Percentiles rank a stretch among this genome's conserved stretches.
These are phyloP conservation scores for Zele albiditarsus DNA, from an alignment of 2,888 invertebrate genomes.

Conservation along the genomic window DNA sequence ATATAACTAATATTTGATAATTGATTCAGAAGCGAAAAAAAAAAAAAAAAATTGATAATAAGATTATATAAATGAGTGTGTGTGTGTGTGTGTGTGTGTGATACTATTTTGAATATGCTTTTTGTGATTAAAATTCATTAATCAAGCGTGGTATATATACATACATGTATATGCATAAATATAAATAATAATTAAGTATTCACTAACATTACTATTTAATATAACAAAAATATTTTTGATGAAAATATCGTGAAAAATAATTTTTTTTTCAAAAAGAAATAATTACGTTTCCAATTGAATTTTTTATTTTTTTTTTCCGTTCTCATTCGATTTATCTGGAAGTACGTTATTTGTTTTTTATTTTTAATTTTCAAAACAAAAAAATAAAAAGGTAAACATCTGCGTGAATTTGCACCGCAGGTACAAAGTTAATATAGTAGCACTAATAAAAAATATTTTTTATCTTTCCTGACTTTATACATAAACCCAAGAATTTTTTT, in stretches of 20 bases:
- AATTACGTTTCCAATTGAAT: no score
- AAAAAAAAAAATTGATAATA: neutral
- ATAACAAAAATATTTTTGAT: neutral
- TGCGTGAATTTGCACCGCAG: conserved; percentile 51
- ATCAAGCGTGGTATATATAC: neutral
- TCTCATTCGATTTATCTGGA: no score
- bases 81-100: neutral
- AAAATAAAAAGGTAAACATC: conserved; percentile 11
- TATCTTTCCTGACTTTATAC: conserved; percentile 23
- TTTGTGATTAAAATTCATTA: neutral
- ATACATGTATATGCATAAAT: neutral
- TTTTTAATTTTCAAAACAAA: conserved; percentile 10
- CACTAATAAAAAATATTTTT: neutral
- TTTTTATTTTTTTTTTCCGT: neutral
- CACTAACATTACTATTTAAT: neutral
- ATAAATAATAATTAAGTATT: neutral
- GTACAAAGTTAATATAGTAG: conserved; percentile 46
- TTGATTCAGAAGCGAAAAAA: neutral
- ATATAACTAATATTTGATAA: neutral
- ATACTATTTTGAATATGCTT: neutral
- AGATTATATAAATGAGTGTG: neutral
- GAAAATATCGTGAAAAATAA: neutral
- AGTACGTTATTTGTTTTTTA: neutral
- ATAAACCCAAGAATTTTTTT: conserved; percentile 38
- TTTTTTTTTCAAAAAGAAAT: neutral